These are phyloP conservation scores for Planococcus citri DNA, from an alignment of 1,140 invertebrate species.

Conservation along the genomic window DNA sequence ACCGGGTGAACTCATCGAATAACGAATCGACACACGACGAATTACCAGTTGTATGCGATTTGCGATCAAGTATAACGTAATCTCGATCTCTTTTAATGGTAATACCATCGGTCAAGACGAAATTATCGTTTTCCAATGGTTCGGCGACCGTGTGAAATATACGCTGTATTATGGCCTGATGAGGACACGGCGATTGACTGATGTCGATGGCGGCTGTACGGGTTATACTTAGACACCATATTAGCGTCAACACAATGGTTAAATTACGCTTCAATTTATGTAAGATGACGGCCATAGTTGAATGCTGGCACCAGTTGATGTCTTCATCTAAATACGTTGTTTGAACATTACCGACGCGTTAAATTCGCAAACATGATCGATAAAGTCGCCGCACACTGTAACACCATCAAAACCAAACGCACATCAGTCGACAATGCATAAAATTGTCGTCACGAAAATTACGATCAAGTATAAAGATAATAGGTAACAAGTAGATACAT, in stretches of 20 bases:
- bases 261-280: constrained; percentile 10
- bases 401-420: too few species aligned
- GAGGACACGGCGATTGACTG: neutral
- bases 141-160: neutral
- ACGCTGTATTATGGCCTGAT: neutral
- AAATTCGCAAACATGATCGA: neutral
- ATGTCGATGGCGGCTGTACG: neutral
- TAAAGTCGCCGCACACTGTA: too few species aligned
- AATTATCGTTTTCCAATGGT: neutral
- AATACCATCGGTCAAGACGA: neutral
- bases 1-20: neutral
- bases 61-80: neutral
- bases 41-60: neutral
- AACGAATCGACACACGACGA: neutral
- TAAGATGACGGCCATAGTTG: constrained; percentile 7
- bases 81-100: neutral
- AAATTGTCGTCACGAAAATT: too few species aligned
- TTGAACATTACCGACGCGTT: neutral
- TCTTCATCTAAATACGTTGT: constrained; percentile 9
- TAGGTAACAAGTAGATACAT: too few species aligned
- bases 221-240: constrained; percentile 9
- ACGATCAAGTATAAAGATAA: too few species aligned
- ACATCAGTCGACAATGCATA: too few species aligned
- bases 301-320: neutral
- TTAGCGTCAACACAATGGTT: neutral